phyloP scores from a whole-genome alignment of 2,888 invertebrate species.

The Pheosia gnoma region DNA sequence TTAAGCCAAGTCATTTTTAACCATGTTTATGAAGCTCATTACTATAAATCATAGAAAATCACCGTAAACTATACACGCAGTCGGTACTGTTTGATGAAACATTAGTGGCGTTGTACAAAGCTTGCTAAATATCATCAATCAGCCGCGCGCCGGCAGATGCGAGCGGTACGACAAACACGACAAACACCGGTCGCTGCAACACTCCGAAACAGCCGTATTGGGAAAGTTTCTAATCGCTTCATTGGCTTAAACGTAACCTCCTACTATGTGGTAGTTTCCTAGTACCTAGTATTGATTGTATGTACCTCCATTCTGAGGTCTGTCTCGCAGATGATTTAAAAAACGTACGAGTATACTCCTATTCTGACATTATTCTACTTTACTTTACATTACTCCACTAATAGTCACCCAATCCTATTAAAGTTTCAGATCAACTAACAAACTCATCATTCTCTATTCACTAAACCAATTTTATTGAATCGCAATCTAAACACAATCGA shows the following conservation, averaged over 20 bases:
- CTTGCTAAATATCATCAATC: slow-evolving; percentile 55
- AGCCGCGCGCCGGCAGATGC: slow-evolving; percentile 30
- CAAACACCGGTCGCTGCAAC: slow-evolving; percentile 14
- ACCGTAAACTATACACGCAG: background rate
- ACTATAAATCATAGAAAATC: background rate
- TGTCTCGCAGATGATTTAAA: too few relatives aligned
- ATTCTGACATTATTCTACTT: too few relatives aligned
- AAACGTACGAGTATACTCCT: too few relatives aligned
- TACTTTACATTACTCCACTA: too few relatives aligned
- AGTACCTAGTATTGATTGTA: background rate
- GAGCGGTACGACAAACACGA: slow-evolving; percentile 27
- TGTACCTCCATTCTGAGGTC: too few relatives aligned
- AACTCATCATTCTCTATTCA: too few relatives aligned
- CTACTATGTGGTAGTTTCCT: background rate
- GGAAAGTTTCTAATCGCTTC: background rate
- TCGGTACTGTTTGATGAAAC: slow-evolving; percentile 39
- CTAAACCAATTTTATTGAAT: background rate
- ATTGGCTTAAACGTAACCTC: background rate
- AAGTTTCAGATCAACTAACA: too few relatives aligned
- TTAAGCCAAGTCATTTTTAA: too few relatives aligned
- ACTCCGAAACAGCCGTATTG: background rate
- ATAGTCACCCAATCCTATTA: too few relatives aligned
- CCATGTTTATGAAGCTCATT: background rate
- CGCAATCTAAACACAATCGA: background rate
- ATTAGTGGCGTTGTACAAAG: slow-evolving; percentile 36